These are phyloP conservation scores for Nibea coibor DNA, from an alignment of 2,113 vertebrate genomes.

Conservation along the genomic window DNA sequence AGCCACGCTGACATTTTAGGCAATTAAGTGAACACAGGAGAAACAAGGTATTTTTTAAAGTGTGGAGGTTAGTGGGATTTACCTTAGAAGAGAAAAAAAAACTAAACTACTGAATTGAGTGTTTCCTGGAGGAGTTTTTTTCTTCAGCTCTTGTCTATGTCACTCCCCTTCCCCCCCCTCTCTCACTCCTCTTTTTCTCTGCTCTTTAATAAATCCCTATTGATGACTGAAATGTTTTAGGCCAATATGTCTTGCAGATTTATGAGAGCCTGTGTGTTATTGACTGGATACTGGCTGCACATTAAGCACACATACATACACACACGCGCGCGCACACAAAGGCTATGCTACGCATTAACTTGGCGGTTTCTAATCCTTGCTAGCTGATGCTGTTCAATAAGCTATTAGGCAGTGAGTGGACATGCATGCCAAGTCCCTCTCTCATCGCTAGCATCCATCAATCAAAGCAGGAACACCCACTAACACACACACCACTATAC, in stretches of 20 bases:
- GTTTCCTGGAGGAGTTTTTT: constrained; percentile 33
- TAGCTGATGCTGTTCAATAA: constrained; percentile 81
- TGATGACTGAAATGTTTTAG: constrained; percentile 82
- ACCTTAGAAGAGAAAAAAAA: too few species aligned
- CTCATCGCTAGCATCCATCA: constrained; percentile 75
- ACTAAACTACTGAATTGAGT: background rate
- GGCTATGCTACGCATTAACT: constrained; percentile 69
- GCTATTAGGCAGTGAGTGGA: constrained; percentile 82
- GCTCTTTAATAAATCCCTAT: constrained; percentile 75
- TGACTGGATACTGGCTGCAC: constrained; percentile 70
- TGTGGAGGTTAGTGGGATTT: background rate
- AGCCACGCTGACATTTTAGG: constrained; percentile 56
- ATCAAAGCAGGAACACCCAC: constrained; percentile 68
- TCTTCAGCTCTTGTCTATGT: constrained; percentile 9
- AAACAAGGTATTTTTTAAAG: background rate
- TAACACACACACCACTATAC: constrained; percentile 32
- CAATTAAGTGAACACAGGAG: constrained; percentile 38
- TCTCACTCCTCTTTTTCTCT: constrained; percentile 18
- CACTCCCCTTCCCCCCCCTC: background rate
- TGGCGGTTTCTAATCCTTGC: constrained; percentile 79
- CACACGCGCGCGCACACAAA: background rate
- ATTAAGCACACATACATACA: constrained; percentile 61
- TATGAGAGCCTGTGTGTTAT: constrained; percentile 66
- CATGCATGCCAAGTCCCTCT: constrained; percentile 78
- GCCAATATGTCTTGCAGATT: constrained; percentile 77